These are phyloP conservation scores for Cosmia trapezina DNA, from an alignment of 2,888 invertebrate genomes.

Conservation along the genomic window DNA sequence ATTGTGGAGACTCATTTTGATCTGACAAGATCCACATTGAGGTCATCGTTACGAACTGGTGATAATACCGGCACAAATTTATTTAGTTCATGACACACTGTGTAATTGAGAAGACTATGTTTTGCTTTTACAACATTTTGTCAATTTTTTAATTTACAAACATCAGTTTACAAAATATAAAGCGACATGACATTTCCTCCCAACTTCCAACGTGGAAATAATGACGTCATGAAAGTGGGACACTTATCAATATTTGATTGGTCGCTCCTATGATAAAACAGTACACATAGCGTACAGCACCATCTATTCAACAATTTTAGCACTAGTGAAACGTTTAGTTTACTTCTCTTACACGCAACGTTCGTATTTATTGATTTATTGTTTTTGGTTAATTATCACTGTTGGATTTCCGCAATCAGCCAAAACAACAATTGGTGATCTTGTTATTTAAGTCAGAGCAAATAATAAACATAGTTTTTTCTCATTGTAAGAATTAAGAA, in stretches of 20 bases:
- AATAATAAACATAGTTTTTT: not conserved
- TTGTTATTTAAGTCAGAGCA: not conserved
- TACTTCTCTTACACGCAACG: not conserved
- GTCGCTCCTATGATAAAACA: constrained; percentile 78
- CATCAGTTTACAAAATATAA: constrained; percentile 79
- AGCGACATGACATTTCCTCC: constrained; percentile 84
- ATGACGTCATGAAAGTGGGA: constrained; percentile 90
- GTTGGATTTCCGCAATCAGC: not conserved
- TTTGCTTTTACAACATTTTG: constrained; percentile 64
- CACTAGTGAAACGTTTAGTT: constrained; percentile 58
- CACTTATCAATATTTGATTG: constrained; percentile 86
- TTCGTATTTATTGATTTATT: not conserved
- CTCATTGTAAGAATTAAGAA: not conserved
- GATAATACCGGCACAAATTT: constrained; percentile 52
- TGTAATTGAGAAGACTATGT: constrained; percentile 48
- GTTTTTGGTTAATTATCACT: not conserved
- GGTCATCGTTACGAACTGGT: constrained; percentile 72
- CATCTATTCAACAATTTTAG: constrained; percentile 70
- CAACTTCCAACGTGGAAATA: constrained; percentile 92
- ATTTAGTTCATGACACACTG: constrained; percentile 56
- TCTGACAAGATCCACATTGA: constrained; percentile 66
- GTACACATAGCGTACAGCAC: constrained; percentile 66
- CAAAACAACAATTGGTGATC: not conserved
- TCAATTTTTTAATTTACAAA: constrained; percentile 67
- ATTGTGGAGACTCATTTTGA: constrained; percentile 82